Base-by-base conservation (phyloP, 2,113 vertebrate genomes). In the Gnathochromis pfefferi region DNA sequence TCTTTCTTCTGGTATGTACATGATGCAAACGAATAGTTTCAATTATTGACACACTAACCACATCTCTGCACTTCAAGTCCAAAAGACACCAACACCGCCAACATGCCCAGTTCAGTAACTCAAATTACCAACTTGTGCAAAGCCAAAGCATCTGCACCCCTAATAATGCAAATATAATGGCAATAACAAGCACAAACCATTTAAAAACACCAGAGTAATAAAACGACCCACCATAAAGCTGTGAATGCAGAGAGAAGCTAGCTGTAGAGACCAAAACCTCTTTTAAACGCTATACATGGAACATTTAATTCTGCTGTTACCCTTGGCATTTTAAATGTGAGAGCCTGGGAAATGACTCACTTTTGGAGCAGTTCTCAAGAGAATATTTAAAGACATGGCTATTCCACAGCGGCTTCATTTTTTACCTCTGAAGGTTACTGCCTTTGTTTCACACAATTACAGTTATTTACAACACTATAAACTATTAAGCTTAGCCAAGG, bases 11-110 rank as follows among this genome's bases (percentile, higher is more conserved):
- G 7, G 5, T 9, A 2, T 42, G 65, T 23, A 45, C 68, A 45
- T 73, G 38, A 0, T 73, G 8, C 8, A 45, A 17, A 45, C 8
- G 0, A 73, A 16, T 23, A 0, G n/a, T 42, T 47, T 26, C 1
- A 45, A 28, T 75, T 68, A 68, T 13, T 21, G 33, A 68, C 68
- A 11, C 68, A 75, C 14, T 47, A 75, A 26, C 8, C 40, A 73
- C 21, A 7, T 70, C n/a, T 45, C 23, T 47, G 21, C 40, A 45
- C 40, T 75, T 26, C 23, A 70, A 40, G 19, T 70, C n/a, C 38
- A 42, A 70, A 70, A 42, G 7, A 14, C 35, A 65, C 33, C n/a
- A 42, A 68, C 7, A 45, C 4, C 1, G 0, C 38, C 23, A 17
- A 47, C 14, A 4, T 1, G 23, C 14, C 14, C 70, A 75, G 23